phyloP scores from a whole-genome alignment of 2,888 invertebrate genomes.

The Leucophenga montana region DNA sequence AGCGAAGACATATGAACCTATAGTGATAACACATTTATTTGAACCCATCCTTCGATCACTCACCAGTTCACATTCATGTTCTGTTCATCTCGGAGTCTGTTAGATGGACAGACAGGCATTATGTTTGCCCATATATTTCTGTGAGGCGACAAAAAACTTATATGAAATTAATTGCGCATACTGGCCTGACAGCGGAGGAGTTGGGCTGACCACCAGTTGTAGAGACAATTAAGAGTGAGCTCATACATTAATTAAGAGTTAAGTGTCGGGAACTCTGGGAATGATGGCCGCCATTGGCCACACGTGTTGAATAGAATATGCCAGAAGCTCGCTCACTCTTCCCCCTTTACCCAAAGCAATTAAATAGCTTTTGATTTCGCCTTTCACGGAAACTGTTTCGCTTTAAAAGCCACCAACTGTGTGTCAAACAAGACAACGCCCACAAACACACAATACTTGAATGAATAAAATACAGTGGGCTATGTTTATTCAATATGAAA shows the following conservation, averaged over 20 bases:
- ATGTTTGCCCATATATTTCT: slow-evolving; percentile 35
- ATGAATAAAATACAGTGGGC: no score
- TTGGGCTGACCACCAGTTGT: slow-evolving; percentile 9
- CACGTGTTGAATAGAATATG: slow-evolving; percentile 26
- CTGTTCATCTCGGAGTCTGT: neutral
- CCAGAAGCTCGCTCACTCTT: slow-evolving; percentile 24
- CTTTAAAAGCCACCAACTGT: slow-evolving; percentile 49
- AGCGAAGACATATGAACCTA: slow-evolving; percentile 28
- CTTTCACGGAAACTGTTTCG: slow-evolving; percentile 35
- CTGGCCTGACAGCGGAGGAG: slow-evolving; percentile 34
- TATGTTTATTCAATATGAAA: no score
- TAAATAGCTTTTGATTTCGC: slow-evolving; percentile 65
- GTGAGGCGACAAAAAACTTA: slow-evolving; percentile 64
- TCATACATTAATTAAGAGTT: slow-evolving; percentile 66
- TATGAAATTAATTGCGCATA: slow-evolving; percentile 66
- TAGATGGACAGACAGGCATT: neutral
- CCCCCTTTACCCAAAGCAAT: slow-evolving; percentile 43
- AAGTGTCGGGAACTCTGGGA: slow-evolving; percentile 48
- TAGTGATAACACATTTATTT: neutral
- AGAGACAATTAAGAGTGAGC: slow-evolving; percentile 35
- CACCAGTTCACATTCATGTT: neutral
- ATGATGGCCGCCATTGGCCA: neutral
- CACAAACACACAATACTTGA: neutral
- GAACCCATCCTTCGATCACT: neutral
- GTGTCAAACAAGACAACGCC: neutral